Percentiles rank a stretch among this genome's conserved stretches.
phyloP scores from a whole-genome alignment of 2,113 vertebrate genomes.

The Dryoscopus gambensis region DNA sequence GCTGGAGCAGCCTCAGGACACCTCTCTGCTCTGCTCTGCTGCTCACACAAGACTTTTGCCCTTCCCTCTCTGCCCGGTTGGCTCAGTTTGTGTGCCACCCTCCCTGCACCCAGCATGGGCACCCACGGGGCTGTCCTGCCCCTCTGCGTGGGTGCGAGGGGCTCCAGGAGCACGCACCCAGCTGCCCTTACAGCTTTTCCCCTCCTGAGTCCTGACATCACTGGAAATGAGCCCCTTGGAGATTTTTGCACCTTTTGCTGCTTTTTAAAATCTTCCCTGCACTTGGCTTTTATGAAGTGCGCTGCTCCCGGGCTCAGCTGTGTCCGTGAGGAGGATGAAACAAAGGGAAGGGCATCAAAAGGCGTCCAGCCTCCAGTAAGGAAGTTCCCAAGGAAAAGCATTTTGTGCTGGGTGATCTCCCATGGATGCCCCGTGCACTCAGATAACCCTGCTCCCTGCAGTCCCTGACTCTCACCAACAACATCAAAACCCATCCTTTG shows the following conservation, averaged over 20 bases:
- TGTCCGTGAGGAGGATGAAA: neutral
- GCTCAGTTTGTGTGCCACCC: neutral
- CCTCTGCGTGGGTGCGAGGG: neutral
- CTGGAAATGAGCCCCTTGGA: neutral
- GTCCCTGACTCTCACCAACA: neutral
- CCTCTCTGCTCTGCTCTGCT: neutral
- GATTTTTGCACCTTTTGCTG: neutral
- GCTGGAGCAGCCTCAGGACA: neutral
- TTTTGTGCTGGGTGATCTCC: neutral
- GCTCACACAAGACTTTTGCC: neutral
- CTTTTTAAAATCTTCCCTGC: neutral
- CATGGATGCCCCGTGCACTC: fast-evolving
- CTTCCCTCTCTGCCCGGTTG: neutral
- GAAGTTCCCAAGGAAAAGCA: neutral
- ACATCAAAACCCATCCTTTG: neutral
- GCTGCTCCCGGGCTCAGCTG: neutral
- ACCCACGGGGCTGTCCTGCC: neutral
- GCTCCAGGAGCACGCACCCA: neutral
- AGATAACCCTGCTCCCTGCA: neutral
- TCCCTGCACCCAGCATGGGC: neutral
- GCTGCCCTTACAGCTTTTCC: neutral
- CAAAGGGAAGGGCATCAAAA: neutral
- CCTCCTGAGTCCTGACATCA: neutral
- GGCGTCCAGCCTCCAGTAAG: neutral
- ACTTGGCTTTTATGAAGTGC: fast-evolving